Base-by-base conservation (phyloP, 2,797 vertebrate genomes). In the Ceyx erithaca region DNA sequence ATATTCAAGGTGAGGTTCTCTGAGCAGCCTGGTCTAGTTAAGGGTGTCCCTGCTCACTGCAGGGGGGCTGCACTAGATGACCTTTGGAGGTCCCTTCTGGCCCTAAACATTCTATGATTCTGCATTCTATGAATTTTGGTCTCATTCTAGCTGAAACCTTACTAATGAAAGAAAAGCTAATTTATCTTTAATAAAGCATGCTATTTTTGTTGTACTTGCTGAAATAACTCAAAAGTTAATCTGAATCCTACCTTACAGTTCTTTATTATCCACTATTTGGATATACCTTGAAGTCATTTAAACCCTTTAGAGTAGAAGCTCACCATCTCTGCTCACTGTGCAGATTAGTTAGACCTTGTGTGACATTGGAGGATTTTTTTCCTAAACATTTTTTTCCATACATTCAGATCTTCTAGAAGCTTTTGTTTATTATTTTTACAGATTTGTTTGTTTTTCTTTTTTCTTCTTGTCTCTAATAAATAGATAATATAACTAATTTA, bases 101-200 rank as follows among this genome's bases (percentile, higher is more conserved):
- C 12, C 11, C 12, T 37, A 37, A 12, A 13, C 37, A 37, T 37
- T 37, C 35, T 37, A 12, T 37, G 35, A 12, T 37, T 37, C 35
- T 37, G 12, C 35, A 37, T 37, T 37, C 35, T 37, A 12, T 37
- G 35, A 16, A 46, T 63, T 63, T 91, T 66, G 3, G 7, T 63
- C 15, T 68, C 16, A 25, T 43, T 71, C 17, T 5, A 6, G 5
- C 14, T 71, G 19, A 55, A 87, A 48, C 31, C 13, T 71, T 71
- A 35, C 0, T 51, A 51, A 67, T 55, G 12, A 3, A 75, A 35
- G 8, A 37, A 30, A 51, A 17, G 6, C 19, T 12, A 1, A 0
- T 4, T 31, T 80, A 79, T 83, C 23, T 82, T 20, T 9, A 12
- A 59, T 23, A 52, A 78, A 78, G 7, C 8, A 6, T 26, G 12